Evolutionary conservation across 2,113 vertebrate genomes (phyloP).

Genomic region (Phrynosoma blainvillii): DNA sequence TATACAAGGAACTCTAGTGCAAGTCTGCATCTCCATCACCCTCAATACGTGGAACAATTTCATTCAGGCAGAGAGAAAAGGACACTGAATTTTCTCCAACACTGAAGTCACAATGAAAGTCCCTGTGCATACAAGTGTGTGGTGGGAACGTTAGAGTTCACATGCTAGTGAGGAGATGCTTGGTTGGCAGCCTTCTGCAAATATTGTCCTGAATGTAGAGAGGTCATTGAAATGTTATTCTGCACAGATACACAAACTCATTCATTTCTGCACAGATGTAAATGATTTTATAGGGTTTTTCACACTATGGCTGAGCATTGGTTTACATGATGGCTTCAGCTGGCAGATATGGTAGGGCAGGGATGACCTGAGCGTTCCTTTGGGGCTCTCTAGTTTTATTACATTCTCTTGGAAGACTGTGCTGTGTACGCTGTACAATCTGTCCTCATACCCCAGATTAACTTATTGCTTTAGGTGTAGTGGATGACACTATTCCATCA

Average conservation of each 20-base stretch:
- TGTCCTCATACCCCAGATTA: too few relatives aligned
- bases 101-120: background rate
- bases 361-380: too few relatives aligned
- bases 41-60: background rate
- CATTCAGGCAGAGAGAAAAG: background rate
- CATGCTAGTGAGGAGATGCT: background rate
- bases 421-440: too few relatives aligned
- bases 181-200: background rate
- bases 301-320: background rate
- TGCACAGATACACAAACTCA: background rate
- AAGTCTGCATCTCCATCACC: background rate
- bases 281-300: background rate
- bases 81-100: background rate
- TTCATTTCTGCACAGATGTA: background rate
- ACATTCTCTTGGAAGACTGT: too few relatives aligned
- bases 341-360: too few relatives aligned
- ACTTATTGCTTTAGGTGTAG: too few relatives aligned
- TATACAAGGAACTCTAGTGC: background rate
- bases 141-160: background rate
- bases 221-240: background rate
- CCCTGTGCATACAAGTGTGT: too few relatives aligned
- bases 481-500: too few relatives aligned
- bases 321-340: too few relatives aligned
- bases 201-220: background rate
- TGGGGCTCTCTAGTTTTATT: too few relatives aligned